Evolutionary conservation across 1,140 invertebrate genomes (phyloP), one percentile per base, ranked within the genome.

Genomic region (Drosophila sturtevanti): DNA sequence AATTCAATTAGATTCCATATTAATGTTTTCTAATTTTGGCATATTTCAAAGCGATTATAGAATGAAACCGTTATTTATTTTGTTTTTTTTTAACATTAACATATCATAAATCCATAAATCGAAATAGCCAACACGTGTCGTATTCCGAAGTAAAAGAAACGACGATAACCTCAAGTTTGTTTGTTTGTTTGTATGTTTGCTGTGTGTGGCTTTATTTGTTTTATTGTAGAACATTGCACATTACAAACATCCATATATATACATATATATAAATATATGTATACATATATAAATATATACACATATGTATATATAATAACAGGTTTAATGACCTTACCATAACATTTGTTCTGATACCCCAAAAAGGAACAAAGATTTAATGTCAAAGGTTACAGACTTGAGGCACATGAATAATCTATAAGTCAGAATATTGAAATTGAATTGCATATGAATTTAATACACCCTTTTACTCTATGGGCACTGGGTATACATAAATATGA

Each of bases 81-180:
- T 48, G 41, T n/a, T n/a, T n/a, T n/a, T n/a, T n/a, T n/a, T n/a
- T n/a, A n/a, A n/a, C n/a, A 18, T 44, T 44, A 16, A 12, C 38
- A 41, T 41, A 41, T 41, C 14, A 9, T 24, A 24, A 24, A 24
- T 2, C 1, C 4, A 1, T 4, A 14, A 21, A n/a, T 48, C 16
- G 10, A 48, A 35, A 48, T 16, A 48, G 41, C 16, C 5, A 48
- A 48, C 10, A 48, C 41, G 41, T 21, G 41, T 16, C 41, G 7
- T 16, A 48, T 48, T 48, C 41, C 10, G 41, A n/a, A 21, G 11
- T 31, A 21, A 18, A 48, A 11, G 18, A 10, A 21, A 48, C 21
- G 16, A 21, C 41, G 41, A 48, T 48, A 48, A 48, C 41, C 41
- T 48, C 41, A 48, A 48, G 41, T 48, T 48, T 48, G 41, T 48